These are phyloP conservation scores for Sesamia inferens DNA, from an alignment of 2,888 invertebrate species.

Conservation along the genomic window DNA sequence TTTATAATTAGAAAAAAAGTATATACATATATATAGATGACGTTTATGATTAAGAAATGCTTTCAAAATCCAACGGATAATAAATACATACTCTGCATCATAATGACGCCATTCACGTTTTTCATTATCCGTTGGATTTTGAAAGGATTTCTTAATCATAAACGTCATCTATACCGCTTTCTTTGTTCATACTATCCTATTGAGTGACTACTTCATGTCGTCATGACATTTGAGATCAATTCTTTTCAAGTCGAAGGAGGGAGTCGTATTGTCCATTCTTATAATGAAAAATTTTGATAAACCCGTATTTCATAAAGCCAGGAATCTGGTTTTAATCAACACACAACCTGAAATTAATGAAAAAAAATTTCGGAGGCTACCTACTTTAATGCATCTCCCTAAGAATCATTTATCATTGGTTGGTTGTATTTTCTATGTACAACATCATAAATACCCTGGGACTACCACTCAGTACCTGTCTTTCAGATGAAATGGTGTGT, in stretches of 20 bases:
- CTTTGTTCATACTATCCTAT: not conserved
- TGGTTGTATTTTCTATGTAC: not conserved
- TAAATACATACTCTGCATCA: too few species aligned
- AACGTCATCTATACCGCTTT: not conserved
- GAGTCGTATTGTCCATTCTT: not conserved
- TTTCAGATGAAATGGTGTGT: conserved; percentile 22
- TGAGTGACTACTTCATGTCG: too few species aligned
- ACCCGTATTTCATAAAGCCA: not conserved
- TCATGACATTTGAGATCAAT: not conserved
- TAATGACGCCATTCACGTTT: not conserved
- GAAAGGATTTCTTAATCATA: not conserved
- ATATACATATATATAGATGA: too few species aligned
- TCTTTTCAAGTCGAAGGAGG: not conserved
- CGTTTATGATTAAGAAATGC: too few species aligned
- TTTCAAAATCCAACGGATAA: too few species aligned
- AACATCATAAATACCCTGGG: not conserved
- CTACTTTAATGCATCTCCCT: not conserved
- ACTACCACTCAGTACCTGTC: conserved; percentile 9
- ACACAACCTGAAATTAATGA: not conserved
- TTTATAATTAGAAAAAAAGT: too few species aligned
- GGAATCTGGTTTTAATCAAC: not conserved
- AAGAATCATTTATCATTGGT: too few species aligned
- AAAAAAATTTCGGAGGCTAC: not conserved
- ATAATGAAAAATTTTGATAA: not conserved
- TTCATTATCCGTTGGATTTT: not conserved